A percentile compares a stretch with the other conserved stretches of the same genome.
Evolutionary conservation across 2,888 invertebrate species (phyloP).

Genomic region (Lydus trimaculatus): DNA sequence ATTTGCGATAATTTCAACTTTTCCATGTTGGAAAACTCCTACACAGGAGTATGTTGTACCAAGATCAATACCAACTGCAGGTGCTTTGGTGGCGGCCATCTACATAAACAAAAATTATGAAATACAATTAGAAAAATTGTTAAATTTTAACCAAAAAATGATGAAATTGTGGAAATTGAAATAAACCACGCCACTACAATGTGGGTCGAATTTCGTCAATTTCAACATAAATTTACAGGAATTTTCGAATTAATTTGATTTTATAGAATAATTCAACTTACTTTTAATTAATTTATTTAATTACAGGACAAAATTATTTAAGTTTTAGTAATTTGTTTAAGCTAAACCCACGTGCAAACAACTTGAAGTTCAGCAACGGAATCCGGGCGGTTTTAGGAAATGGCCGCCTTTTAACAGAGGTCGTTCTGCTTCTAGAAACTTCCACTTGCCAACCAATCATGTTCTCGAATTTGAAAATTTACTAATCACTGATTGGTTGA

Average conservation of each 20-base stretch:
- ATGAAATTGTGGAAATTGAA: background rate
- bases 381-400: conserved; percentile 40
- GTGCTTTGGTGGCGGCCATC: conserved; percentile 74
- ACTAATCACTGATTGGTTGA: conserved; percentile 37
- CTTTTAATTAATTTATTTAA: conserved; percentile 41
- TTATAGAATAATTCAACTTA: conserved; percentile 28
- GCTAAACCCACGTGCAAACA: conserved; percentile 38
- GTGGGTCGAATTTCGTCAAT: conserved; percentile 13
- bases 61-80: conserved; percentile 94
- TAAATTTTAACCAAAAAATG: background rate
- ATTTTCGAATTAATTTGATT: background rate
- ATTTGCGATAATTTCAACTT: conserved; percentile 90
- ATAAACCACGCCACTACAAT: background rate
- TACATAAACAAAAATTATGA: conserved; percentile 48
- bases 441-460: conserved; percentile 50
- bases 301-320: conserved; percentile 54
- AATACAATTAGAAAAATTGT: background rate
- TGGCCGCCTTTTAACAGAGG: conserved; percentile 56
- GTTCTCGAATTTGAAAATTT: conserved; percentile 20
- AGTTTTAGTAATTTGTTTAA: conserved; percentile 22
- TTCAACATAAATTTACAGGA: conserved; percentile 18
- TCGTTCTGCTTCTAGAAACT: conserved; percentile 55
- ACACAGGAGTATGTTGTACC: conserved; percentile 96
- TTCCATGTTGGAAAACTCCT: conserved; percentile 91
- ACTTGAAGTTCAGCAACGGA: conserved; percentile 47